These are phyloP conservation scores for Leptinotarsa lineolata DNA, from an alignment of 1,140 invertebrate species.

Conservation along the genomic window DNA sequence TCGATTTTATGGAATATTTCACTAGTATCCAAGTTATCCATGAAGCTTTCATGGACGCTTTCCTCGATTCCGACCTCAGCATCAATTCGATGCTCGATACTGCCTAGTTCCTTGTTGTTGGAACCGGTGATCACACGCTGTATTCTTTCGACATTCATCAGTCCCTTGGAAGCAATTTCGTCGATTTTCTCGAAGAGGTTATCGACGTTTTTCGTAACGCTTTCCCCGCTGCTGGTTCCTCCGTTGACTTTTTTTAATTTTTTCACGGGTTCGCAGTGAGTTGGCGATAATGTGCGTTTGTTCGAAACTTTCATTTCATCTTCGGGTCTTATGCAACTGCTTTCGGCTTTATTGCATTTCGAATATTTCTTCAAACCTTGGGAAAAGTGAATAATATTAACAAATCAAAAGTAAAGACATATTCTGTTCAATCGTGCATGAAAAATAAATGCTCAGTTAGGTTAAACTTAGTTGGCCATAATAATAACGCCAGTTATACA, in stretches of 20 bases:
- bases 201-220: neutral
- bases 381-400: neutral
- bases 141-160: neutral
- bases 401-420: no score
- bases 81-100: no score
- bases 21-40: neutral
- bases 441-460: no score
- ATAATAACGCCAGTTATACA: no score
- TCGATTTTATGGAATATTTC: slow-evolving; percentile 21
- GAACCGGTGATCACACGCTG: neutral
- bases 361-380: neutral
- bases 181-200: slow-evolving; percentile 5
- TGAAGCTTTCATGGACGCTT: neutral
- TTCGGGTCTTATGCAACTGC: neutral
- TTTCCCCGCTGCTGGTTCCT: neutral
- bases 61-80: no score
- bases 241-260: slow-evolving; percentile 12
- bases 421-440: no score
- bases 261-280: neutral
- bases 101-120: neutral
- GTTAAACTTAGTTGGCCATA: no score
- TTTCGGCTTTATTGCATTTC: neutral
- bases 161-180: neutral
- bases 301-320: neutral
- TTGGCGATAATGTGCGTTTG: neutral